Evolutionary conservation across 2,113 vertebrate species (phyloP).

Genomic region (Sinocyclocheilus rhinocerous): DNA sequence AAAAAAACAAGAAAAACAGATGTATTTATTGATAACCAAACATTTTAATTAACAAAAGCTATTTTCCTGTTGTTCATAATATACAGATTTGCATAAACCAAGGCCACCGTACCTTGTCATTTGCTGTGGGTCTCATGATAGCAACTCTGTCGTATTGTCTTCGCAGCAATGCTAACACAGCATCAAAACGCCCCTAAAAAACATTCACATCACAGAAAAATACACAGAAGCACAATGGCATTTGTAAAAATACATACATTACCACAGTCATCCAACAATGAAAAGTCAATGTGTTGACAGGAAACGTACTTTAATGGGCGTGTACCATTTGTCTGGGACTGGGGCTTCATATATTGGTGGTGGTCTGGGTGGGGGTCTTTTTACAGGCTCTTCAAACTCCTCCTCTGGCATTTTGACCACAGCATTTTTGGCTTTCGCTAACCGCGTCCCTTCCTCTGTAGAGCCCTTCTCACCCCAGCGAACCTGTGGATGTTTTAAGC

Average conservation of each 20-base stretch:
- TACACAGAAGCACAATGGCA: neutral
- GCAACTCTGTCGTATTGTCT: constrained; percentile 93
- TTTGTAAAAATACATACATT: neutral
- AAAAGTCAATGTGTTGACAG: neutral
- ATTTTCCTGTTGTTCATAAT: neutral
- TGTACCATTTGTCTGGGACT: constrained; percentile 87
- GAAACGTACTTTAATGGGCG: constrained; percentile 88
- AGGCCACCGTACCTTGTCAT: constrained; percentile 82
- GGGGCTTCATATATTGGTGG: constrained; percentile 75
- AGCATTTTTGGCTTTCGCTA: constrained; percentile 90
- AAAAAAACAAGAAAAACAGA: too few species aligned
- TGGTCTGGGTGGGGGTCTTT: constrained; percentile 74
- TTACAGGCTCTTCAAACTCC: constrained; percentile 78
- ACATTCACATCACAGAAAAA: neutral
- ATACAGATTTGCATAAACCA: neutral
- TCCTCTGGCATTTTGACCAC: constrained; percentile 85
- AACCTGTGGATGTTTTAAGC: constrained; percentile 70
- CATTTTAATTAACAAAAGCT: neutral
- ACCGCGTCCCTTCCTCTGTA: constrained; percentile 86
- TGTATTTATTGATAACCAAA: too few species aligned
- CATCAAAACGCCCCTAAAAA: constrained; percentile 88
- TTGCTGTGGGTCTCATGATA: constrained; percentile 91
- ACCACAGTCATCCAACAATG: neutral
- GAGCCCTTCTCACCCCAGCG: constrained; percentile 91
- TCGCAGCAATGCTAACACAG: constrained; percentile 85